phyloP scores from a whole-genome alignment of 1,140 invertebrate genomes.

The Oreohelix idahoensis region DNA sequence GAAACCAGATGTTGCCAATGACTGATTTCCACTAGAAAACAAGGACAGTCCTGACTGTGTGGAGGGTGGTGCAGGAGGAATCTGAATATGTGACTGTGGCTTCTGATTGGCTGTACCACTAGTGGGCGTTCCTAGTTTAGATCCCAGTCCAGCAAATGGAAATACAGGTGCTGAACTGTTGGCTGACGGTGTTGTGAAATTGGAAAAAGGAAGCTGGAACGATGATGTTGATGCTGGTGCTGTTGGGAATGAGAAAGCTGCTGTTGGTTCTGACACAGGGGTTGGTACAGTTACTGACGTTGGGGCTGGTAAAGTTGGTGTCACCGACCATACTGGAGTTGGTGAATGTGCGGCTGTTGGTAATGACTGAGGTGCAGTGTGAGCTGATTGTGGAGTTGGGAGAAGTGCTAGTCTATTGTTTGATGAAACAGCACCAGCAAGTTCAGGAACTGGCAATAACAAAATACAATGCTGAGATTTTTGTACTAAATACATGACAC shows the following conservation, averaged over 20 bases:
- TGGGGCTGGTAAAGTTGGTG: background rate
- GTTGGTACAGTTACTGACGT: background rate
- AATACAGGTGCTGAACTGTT: background rate
- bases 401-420: background rate
- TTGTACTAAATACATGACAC: no score
- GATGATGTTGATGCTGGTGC: background rate
- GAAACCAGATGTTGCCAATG: background rate
- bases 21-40: constrained; percentile 4
- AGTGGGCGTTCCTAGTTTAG: background rate
- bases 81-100: background rate
- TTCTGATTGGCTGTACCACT: background rate
- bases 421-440: background rate
- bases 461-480: no score
- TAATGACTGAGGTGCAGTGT: background rate
- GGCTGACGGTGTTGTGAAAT: background rate
- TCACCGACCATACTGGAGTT: no score
- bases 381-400: background rate
- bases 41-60: background rate
- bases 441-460: background rate
- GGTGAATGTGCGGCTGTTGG: constrained; percentile 18
- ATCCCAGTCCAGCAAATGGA: background rate
- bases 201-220: background rate
- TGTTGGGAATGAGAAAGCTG: background rate
- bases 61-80: background rate
- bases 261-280: background rate